Evolutionary conservation across 1,140 invertebrate species (phyloP).

Genomic region (Bombus waltoni): DNA sequence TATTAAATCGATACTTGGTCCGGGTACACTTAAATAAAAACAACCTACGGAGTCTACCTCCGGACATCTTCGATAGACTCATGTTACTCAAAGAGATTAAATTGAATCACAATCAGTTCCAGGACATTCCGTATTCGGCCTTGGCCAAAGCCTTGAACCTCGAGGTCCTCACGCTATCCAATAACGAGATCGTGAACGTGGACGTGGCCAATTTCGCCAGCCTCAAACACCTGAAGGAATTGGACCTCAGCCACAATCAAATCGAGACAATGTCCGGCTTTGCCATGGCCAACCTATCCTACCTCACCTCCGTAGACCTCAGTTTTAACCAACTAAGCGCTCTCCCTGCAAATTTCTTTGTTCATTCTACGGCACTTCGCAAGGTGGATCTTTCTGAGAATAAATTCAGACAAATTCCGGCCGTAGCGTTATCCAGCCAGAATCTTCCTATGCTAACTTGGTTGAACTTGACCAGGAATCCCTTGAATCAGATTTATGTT

Average conservation of each 20-base stretch:
- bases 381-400: conserved; percentile 92
- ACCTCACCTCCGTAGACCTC: conserved; percentile 88
- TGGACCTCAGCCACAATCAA: conserved; percentile 89
- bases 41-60: conserved; percentile 85
- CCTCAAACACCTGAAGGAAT: conserved; percentile 87
- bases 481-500: conserved; percentile 88
- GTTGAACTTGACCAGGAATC: conserved; percentile 92
- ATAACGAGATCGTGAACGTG: conserved; percentile 88
- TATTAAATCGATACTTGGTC: conserved; percentile 88
- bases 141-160: conserved; percentile 88
- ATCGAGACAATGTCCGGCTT: conserved; percentile 91
- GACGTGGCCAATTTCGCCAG: conserved; percentile 90
- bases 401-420: conserved; percentile 91
- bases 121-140: conserved; percentile 89
- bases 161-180: conserved; percentile 88
- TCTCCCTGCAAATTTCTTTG: conserved; percentile 92
- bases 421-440: conserved; percentile 88
- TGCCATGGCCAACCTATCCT: conserved; percentile 88
- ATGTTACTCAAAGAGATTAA: conserved; percentile 89
- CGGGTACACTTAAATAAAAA: conserved; percentile 89
- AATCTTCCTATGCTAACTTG: conserved; percentile 88
- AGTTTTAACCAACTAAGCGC: conserved; percentile 89
- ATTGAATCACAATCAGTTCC: conserved; percentile 88
- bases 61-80: conserved; percentile 87
- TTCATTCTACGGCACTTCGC: conserved; percentile 87